Conservation (phyloP, 2,797 vertebrate species). For the Leuciscus waleckii region DNA sequence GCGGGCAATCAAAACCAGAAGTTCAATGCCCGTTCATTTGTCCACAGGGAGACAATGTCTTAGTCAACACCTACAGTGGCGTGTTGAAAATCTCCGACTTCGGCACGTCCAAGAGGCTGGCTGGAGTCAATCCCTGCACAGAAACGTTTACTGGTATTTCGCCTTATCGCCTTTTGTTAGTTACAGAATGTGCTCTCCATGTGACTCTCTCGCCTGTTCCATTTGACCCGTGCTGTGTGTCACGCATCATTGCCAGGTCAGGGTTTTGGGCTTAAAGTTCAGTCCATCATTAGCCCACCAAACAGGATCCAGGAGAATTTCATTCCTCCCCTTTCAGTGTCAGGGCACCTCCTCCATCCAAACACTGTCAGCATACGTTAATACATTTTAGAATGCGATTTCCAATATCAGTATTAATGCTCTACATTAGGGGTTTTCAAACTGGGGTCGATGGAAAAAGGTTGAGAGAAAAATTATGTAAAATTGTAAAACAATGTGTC, state of each 20-base stretch:
- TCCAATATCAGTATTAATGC: background rate
- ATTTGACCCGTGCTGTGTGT: conserved; percentile 11
- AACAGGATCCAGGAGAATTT: conserved; percentile 9
- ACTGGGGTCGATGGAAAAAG: background rate
- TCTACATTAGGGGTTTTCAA: background rate
- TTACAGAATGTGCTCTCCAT: background rate
- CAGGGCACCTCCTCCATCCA: background rate
- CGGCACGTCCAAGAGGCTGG: conserved; percentile 96
- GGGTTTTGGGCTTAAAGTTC: background rate
- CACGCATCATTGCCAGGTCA: conserved; percentile 21
- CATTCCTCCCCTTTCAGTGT: background rate
- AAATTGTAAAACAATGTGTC: background rate
- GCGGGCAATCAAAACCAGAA: background rate
- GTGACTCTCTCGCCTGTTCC: background rate
- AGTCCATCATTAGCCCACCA: conserved; percentile 11
- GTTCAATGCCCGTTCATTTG: background rate
- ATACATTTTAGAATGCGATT: background rate
- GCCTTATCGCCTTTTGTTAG: background rate
- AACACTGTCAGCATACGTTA: background rate
- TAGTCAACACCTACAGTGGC: conserved; percentile 99
- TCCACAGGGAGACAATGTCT: conserved; percentile 93
- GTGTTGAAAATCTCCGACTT: conserved; percentile 99
- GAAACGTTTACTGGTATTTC: conserved; percentile 96
- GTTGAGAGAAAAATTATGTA: background rate
- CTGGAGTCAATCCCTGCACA: conserved; percentile 97